Evolutionary conservation across 2,888 invertebrate species (phyloP).

Genomic region (Campoletis raptor): DNA sequence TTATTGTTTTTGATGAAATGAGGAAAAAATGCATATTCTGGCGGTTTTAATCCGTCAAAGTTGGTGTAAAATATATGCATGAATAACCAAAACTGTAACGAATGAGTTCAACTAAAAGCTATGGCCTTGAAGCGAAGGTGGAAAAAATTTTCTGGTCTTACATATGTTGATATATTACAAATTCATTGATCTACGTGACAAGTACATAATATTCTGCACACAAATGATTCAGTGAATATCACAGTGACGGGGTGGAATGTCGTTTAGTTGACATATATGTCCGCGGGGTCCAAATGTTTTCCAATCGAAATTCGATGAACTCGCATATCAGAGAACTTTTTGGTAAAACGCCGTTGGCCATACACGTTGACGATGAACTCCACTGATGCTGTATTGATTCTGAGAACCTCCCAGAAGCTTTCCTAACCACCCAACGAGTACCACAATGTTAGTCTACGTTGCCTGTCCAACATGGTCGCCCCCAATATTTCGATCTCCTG

Average conservation of each 20-base stretch:
- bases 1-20: not conserved
- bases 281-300: constrained; percentile 8
- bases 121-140: not conserved
- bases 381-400: constrained; percentile 48
- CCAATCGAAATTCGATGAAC: constrained; percentile 8
- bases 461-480: not conserved
- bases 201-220: not conserved
- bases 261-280: not conserved
- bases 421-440: not conserved
- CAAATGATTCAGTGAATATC: not conserved
- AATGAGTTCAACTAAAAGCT: too few relatives aligned
- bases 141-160: not conserved
- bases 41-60: not conserved
- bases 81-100: too few relatives aligned
- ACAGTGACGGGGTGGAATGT: constrained; percentile 1
- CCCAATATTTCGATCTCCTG: not conserved
- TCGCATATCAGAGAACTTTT: not conserved
- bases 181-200: not conserved
- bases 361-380: constrained; percentile 37
- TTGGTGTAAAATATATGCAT: not conserved
- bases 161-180: not conserved
- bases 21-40: not conserved
- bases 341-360: not conserved
- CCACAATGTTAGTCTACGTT: constrained; percentile 26
- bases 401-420: constrained; percentile 25